Percentiles rank a stretch among this genome's conserved stretches.
phyloP scores from a whole-genome alignment of 2,113 vertebrate species.

The Odocoileus virginianus region DNA sequence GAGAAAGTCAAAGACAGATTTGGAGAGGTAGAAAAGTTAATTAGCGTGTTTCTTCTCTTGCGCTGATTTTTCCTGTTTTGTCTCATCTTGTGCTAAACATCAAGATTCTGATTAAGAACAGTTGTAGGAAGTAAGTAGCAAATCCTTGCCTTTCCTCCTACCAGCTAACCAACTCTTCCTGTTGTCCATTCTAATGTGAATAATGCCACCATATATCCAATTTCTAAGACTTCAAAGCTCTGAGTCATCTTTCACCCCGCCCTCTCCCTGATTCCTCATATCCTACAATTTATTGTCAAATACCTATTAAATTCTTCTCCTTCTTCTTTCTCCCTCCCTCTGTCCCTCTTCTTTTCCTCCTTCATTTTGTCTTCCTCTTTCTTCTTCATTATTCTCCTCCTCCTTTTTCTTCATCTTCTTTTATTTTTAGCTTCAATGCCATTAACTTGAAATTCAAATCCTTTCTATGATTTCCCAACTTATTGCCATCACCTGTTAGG shows the following conservation, averaged over 20 bases:
- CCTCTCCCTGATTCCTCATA: neutral
- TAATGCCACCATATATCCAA: neutral
- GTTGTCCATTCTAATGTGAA: neutral
- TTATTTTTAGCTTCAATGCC: neutral
- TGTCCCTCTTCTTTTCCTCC: neutral
- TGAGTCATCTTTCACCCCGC: neutral
- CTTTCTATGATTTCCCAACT: neutral
- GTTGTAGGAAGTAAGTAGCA: neutral
- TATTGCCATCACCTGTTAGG: neutral
- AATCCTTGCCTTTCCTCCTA: neutral
- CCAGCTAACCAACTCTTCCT: neutral
- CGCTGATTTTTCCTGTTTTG: neutral
- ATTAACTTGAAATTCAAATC: neutral
- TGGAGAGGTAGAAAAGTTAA: neutral
- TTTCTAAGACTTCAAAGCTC: slow-evolving; percentile 1
- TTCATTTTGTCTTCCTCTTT: neutral
- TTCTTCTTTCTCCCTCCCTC: neutral
- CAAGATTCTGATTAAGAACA: neutral
- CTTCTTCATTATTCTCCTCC: neutral
- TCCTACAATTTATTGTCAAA: slow-evolving; percentile 19
- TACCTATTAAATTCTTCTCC: neutral
- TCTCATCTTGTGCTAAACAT: neutral
- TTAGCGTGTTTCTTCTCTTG: neutral
- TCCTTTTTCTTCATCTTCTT: neutral
- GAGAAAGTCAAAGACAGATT: neutral